Evolutionary conservation across 92 coral and sea anemone genomes (phyloP).

Genomic region (Zoanthus gigantus): DNA sequence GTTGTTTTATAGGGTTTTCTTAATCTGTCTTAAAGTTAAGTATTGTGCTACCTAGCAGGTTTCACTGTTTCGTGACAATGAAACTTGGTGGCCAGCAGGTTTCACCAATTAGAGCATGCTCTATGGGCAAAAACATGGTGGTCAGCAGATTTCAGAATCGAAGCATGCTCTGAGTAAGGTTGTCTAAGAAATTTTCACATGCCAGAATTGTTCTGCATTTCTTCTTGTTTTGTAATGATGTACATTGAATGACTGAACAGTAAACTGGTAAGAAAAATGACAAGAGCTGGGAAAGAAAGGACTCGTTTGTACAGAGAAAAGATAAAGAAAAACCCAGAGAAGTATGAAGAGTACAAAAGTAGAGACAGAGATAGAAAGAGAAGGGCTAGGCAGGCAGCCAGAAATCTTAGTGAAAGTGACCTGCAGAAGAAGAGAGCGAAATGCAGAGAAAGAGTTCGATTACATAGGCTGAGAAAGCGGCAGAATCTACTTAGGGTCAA

Average conservation of each 20-base stretch:
- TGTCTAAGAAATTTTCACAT: not conserved
- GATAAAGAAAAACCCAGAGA: not conserved
- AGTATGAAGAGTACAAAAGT: not conserved
- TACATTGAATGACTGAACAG: not conserved
- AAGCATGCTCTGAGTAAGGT: not conserved
- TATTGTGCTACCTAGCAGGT: not conserved
- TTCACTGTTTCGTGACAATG: not conserved
- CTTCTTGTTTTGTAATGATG: not conserved
- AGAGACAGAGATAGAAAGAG: not conserved
- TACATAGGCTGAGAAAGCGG: conserved; percentile 3
- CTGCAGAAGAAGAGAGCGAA: conserved; percentile 6
- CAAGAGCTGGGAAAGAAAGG: not conserved
- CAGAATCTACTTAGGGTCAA: conserved; percentile 5
- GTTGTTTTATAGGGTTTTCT: too few species aligned
- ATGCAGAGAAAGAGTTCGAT: conserved; percentile 1
- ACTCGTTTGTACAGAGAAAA: not conserved
- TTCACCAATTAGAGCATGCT: not conserved
- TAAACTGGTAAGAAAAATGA: not conserved
- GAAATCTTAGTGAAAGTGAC: not conserved
- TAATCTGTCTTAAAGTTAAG: not conserved
- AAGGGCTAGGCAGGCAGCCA: conserved; percentile 1
- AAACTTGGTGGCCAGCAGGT: not conserved
- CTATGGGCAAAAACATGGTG: not conserved
- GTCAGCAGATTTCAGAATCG: not conserved
- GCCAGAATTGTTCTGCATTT: not conserved